phyloP scores from a whole-genome alignment of 1,140 invertebrate species.

The Scaptomyza graminum region DNA sequence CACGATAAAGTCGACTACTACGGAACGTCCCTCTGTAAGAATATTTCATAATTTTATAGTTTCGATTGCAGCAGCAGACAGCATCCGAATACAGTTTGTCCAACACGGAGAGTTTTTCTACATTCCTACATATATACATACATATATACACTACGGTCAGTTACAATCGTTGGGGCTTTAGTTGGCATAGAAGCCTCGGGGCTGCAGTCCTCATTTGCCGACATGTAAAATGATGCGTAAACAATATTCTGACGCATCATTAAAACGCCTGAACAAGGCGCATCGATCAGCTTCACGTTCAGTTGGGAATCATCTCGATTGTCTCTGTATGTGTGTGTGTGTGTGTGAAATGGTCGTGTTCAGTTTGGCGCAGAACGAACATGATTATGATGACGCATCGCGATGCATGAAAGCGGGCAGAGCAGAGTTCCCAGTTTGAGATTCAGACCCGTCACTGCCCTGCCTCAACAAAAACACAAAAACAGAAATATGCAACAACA shows the following conservation, averaged over 20 bases:
- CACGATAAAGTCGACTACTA: conserved; percentile 62
- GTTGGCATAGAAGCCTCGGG: conserved; percentile 1
- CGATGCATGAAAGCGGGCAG: conserved; percentile 29
- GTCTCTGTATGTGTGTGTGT: neutral
- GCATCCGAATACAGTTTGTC: neutral
- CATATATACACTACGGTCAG: conserved; percentile 8
- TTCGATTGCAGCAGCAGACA: conserved; percentile 4
- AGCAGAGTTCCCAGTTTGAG: conserved; percentile 23
- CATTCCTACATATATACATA: conserved; percentile 6
- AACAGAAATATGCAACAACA: conserved; percentile 3
- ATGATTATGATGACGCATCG: conserved; percentile 78
- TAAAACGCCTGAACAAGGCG: conserved; percentile 75
- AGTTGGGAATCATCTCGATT: conserved; percentile 50
- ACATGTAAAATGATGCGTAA: conserved; percentile 82
- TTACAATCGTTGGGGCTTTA: neutral
- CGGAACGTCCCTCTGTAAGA: conserved; percentile 18
- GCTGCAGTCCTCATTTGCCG: conserved; percentile 62
- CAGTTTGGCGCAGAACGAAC: conserved; percentile 63
- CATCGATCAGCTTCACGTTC: conserved; percentile 60
- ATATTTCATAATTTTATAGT: conserved; percentile 66
- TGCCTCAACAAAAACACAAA: conserved; percentile 51
- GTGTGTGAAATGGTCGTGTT: conserved; percentile 54
- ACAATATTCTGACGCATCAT: conserved; percentile 82
- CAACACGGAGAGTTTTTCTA: no score
- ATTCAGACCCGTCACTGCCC: conserved; percentile 58